Base-by-base conservation (phyloP, 2,888 invertebrate species). In the Melipona beecheii region DNA sequence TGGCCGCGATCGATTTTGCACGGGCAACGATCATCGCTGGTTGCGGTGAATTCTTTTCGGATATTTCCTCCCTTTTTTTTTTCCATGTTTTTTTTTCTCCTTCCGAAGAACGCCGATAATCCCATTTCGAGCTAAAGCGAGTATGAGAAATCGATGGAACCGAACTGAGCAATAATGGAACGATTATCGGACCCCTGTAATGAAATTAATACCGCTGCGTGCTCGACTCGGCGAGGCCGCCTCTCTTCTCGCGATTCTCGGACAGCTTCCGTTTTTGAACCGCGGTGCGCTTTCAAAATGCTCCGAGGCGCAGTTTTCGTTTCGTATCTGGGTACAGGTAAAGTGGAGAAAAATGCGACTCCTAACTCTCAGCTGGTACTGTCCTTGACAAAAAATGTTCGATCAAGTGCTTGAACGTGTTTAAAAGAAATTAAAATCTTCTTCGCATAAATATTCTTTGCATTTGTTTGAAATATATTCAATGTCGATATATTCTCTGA, bases 1-100 rank as follows among this genome's bases (percentile, higher is more conserved):
- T 19, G 36, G n/a, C 11, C 31, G 13, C 62, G 52, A 81, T 70
- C 81, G 77, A 74, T 83, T 81, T 52, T n/a, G 43, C 9, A 52
- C 68, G 31, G 43, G 6, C 56, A 52, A 49, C 64, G 36, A 21
- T 68, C 31, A 43, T 52, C 54, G n/a, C 79, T 82, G 74, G 65
- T 65, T 50, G 68, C 72, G 81, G 75, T 60, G 52, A 81, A 75
- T 75, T 83, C 78, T 75, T 81, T 65, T 54, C 64, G 13, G 9
- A 6, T 13, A 27, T n/a, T 64, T 64, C 11, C 19, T 11, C 17
- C 6, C 31, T 24, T 75, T 64, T 56, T 70, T 52, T 76, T n/a
- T 21, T 31, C 11, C 27, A 27, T 1, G 27, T 27, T 15, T 13
- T 31, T 24, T 78, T 49, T 27, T 52, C n/a, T 49, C 54, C 15